These are phyloP conservation scores for Chrysodeixis includens DNA, from an alignment of 2,888 invertebrate genomes.

Conservation along the genomic window DNA sequence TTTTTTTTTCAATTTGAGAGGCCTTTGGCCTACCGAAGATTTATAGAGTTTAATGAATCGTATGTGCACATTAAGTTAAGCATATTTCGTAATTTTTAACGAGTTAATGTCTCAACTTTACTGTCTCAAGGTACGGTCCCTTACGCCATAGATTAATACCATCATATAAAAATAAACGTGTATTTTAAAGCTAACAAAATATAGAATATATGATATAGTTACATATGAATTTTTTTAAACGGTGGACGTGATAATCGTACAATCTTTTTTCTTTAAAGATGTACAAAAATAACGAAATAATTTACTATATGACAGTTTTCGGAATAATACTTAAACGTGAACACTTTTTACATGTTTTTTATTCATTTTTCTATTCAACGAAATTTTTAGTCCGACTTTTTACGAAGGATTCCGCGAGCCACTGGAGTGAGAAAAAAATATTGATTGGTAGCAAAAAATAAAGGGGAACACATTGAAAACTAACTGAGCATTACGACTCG, in stretches of 20 bases:
- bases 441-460: slow-evolving; percentile 13
- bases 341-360: not conserved
- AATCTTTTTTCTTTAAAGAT: no score
- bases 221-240: no score
- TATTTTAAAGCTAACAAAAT: not conserved
- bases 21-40: slow-evolving; percentile 9
- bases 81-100: slow-evolving; percentile 25
- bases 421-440: slow-evolving; percentile 26
- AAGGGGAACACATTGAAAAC: slow-evolving; percentile 27
- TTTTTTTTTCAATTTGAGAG: slow-evolving; percentile 10
- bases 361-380: not conserved
- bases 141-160: slow-evolving; percentile 28
- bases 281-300: no score
- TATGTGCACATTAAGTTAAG: slow-evolving; percentile 23
- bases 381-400: slow-evolving; percentile 9
- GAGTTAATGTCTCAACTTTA: slow-evolving; percentile 24
- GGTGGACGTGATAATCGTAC: no score
- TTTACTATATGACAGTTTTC: no score
- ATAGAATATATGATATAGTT: no score
- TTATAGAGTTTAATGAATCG: slow-evolving; percentile 10
- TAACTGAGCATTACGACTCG: not conserved
- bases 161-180: not conserved
- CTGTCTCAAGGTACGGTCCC: slow-evolving; percentile 35
- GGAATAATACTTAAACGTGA: no score
- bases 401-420: slow-evolving; percentile 18